Conservation (phyloP, 2,888 invertebrate species). For the Nephrotoma guestfalica region DNA sequence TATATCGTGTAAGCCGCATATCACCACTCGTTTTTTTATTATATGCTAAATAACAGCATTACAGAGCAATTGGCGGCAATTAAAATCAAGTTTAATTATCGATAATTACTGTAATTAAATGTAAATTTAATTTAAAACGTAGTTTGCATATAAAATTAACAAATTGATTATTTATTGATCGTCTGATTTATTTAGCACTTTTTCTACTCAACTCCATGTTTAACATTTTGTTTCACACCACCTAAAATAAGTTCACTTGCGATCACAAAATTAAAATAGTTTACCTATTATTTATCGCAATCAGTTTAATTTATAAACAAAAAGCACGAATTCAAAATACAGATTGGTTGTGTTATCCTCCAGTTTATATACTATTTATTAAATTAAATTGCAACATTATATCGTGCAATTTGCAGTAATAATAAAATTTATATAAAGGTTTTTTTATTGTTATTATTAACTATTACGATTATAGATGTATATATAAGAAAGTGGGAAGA, state of each 20-base stretch:
- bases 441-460: background rate
- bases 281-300: background rate
- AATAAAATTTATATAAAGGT: background rate
- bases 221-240: background rate
- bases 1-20: background rate
- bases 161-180: background rate
- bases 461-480: background rate
- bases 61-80: background rate
- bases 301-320: background rate
- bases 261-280: background rate
- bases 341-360: background rate
- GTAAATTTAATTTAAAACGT: background rate
- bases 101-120: background rate
- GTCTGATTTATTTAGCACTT: background rate
- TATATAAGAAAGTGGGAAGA: background rate
- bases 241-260: background rate
- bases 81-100: background rate
- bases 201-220: background rate
- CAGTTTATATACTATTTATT: background rate
- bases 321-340: background rate
- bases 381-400: background rate
- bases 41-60: background rate
- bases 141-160: background rate
- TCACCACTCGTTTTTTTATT: background rate
- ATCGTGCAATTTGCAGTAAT: background rate